Evolutionary conservation across 2,888 invertebrate genomes (phyloP).

Genomic region (Schizaphis graminum): DNA sequence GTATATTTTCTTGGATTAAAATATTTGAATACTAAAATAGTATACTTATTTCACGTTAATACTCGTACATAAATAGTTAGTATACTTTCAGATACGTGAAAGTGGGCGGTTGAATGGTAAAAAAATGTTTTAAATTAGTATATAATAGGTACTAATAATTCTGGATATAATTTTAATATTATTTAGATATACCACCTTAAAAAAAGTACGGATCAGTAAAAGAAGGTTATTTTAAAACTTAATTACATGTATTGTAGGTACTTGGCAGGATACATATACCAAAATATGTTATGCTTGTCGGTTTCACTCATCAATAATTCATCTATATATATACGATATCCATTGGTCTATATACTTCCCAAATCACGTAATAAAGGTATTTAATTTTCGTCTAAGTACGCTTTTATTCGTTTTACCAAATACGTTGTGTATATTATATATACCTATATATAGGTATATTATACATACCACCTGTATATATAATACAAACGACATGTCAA

Average conservation of each 20-base stretch:
- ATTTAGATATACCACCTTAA: neutral
- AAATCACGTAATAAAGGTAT: neutral
- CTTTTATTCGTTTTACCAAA: neutral
- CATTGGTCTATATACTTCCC: neutral
- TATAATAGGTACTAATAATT: neutral
- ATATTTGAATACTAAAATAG: neutral
- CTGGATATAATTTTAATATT: neutral
- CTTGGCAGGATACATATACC: neutral
- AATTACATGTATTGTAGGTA: neutral
- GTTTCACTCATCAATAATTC: neutral
- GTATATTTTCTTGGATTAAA: neutral
- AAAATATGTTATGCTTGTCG: neutral
- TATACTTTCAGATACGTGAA: neutral
- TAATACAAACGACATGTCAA: neutral
- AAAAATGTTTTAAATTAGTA: neutral
- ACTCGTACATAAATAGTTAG: neutral
- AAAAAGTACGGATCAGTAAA: neutral
- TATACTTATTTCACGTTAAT: neutral
- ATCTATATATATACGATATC: neutral
- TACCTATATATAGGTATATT: neutral
- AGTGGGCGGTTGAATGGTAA: neutral
- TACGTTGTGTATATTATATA: neutral
- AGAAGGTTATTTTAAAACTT: neutral
- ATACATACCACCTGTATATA: neutral
- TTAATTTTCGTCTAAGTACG: neutral